phyloP scores from a whole-genome alignment of 2,113 vertebrate genomes.

The Mustelus asterias region DNA sequence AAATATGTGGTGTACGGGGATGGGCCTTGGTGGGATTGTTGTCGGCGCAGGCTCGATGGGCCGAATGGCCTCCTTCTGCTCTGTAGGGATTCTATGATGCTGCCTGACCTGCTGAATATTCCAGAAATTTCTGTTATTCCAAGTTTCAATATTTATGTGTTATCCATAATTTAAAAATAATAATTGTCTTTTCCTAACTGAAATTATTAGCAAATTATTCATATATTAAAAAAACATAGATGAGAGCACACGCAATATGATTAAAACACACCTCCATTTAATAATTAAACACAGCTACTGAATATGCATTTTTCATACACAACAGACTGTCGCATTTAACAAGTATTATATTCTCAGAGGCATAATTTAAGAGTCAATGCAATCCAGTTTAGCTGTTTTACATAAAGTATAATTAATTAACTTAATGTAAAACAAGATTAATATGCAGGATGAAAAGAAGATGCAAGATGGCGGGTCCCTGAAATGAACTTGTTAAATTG shows the following conservation, averaged over 20 bases:
- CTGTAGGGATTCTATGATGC: too few relatives aligned
- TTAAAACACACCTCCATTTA: background rate
- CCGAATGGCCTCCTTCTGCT: too few relatives aligned
- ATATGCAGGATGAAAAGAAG: background rate
- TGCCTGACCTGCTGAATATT: too few relatives aligned
- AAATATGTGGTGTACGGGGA: too few relatives aligned
- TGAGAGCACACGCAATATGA: background rate
- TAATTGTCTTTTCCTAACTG: background rate
- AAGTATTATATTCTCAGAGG: background rate
- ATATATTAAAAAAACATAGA: background rate
- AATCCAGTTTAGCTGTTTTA: background rate
- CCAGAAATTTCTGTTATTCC: too few relatives aligned
- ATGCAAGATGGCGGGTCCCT: background rate
- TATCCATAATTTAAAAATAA: background rate
- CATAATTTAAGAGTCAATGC: background rate
- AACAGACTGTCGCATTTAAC: background rate
- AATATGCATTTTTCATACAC: background rate
- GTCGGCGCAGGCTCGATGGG: too few relatives aligned
- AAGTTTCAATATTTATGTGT: background rate
- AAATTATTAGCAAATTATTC: background rate
- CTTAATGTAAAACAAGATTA: background rate
- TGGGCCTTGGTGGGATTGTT: too few relatives aligned
- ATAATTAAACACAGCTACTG: background rate
- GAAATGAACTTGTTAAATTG: background rate
- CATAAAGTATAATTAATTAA: background rate